Base-by-base conservation (phyloP, 2,797 vertebrate species). In the Coendou prehensilis region DNA sequence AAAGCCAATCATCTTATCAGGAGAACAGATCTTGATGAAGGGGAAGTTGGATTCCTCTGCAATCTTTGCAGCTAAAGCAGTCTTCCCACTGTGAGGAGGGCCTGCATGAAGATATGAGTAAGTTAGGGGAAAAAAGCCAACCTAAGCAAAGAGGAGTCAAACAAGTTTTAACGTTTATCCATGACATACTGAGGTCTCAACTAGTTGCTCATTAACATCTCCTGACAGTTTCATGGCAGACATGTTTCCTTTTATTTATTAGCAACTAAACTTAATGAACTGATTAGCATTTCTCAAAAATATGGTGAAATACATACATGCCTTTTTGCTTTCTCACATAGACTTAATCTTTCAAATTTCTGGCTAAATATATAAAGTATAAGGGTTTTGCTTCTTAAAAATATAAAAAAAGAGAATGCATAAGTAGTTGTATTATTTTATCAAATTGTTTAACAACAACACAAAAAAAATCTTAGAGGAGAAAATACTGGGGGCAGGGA, bases 1-100 rank as follows among this genome's bases (percentile, higher is more conserved):
- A 98, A 99, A 99, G 78, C 99, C 99, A 1, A 99, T 99, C 99
- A 99, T 99, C 98, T 99, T 99, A 98, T 99, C 99, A 0, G 99
- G 99, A 95, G 99, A 99, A 97, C 99, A 99, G 98, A 99, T 99
- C 98, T 99, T 99, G 98, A 99, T 99, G 85, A 99, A 99, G 61
- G 99, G 99, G 93, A 99, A 99, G 98, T 99, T 99, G 87, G 99
- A 99, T 20, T 99, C 99, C 98, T 99, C 99, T 0, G 99, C 98
- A 96, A 99, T 99, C 98, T 99, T 99, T 67, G 99, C 99, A 61
- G 99, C 99, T 93, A 99, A 95, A 0, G 99, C 99, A 0, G 99
- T 99, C 97, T 99, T 99, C 3, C 99, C 99, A 23, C 99, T 99
- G 98, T 99, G 99, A 18, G 99, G 99, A n/a, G 99, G 99, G 23